phyloP scores from a whole-genome alignment of 2,113 vertebrate genomes.

The Eonycteris spelaea region DNA sequence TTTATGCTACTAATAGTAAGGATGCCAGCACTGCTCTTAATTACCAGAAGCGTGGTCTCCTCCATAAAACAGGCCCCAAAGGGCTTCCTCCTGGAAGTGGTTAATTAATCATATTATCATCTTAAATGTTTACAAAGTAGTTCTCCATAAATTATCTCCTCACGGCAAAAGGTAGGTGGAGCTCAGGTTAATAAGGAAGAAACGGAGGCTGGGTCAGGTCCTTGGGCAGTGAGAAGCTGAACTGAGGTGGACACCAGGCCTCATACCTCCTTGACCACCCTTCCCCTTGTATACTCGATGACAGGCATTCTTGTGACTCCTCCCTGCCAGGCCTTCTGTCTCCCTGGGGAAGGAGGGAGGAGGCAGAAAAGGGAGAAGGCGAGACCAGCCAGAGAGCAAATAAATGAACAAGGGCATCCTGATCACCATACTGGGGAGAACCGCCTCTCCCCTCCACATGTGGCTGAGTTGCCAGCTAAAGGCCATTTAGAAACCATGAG shows the following conservation, averaged over 20 bases:
- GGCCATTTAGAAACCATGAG: neutral
- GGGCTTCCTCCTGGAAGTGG: conserved; percentile 65
- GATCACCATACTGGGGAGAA: neutral
- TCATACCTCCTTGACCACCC: neutral
- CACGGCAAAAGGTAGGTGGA: neutral
- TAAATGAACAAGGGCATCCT: neutral
- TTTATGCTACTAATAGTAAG: neutral
- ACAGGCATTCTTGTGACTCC: neutral
- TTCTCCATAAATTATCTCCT: conserved; percentile 26
- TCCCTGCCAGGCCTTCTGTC: neutral
- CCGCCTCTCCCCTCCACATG: neutral
- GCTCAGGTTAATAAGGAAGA: neutral
- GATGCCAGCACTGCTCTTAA: neutral
- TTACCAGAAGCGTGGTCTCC: neutral
- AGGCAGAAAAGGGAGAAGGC: neutral
- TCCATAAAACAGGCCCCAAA: conserved; percentile 51
- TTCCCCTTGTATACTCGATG: neutral
- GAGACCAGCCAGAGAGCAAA: neutral
- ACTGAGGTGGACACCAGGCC: neutral
- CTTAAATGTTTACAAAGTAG: conserved; percentile 62
- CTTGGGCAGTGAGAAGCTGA: no score
- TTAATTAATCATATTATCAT: conserved; percentile 66
- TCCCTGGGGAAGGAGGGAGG: neutral
- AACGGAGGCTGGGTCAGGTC: neutral
- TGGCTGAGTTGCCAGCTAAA: neutral